These are phyloP conservation scores for Florisuga fusca DNA, from an alignment of 2,797 vertebrate genomes.

Conservation along the genomic window DNA sequence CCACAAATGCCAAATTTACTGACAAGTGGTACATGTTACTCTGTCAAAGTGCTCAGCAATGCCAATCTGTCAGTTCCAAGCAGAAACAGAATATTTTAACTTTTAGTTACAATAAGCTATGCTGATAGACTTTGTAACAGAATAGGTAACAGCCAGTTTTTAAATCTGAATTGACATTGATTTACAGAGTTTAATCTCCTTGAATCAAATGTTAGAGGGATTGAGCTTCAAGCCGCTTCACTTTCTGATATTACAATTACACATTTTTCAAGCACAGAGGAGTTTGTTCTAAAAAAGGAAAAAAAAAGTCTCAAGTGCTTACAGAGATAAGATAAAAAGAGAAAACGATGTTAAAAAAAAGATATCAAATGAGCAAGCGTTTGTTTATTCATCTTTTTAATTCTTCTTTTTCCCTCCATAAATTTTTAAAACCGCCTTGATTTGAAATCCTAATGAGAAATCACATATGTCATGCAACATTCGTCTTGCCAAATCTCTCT, in stretches of 20 bases:
- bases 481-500: conserved; percentile 41
- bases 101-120: conserved; percentile 60
- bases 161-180: conserved; percentile 69
- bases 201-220: conserved; percentile 48
- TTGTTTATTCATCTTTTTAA: conserved; percentile 2
- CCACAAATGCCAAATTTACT: neutral
- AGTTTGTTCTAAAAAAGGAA: neutral
- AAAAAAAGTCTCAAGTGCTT: neutral
- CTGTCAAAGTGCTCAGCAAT: conserved; percentile 7
- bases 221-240: conserved; percentile 39
- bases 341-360: neutral
- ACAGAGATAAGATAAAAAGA: neutral
- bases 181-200: conserved; percentile 61
- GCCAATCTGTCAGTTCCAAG: conserved; percentile 28
- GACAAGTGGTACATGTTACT: neutral
- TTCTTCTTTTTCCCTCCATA: neutral
- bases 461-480: neutral
- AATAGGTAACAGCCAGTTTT: conserved; percentile 53
- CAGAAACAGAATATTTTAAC: conserved; percentile 55
- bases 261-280: neutral
- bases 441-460: conserved; percentile 42
- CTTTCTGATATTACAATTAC: neutral
- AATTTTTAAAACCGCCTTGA: neutral
- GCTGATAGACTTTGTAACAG: conserved; percentile 55
- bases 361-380: neutral